Evolutionary conservation across 2,888 invertebrate species (phyloP), one percentile per base, ranked within the genome.

Genomic region (Luperina testacea): DNA sequence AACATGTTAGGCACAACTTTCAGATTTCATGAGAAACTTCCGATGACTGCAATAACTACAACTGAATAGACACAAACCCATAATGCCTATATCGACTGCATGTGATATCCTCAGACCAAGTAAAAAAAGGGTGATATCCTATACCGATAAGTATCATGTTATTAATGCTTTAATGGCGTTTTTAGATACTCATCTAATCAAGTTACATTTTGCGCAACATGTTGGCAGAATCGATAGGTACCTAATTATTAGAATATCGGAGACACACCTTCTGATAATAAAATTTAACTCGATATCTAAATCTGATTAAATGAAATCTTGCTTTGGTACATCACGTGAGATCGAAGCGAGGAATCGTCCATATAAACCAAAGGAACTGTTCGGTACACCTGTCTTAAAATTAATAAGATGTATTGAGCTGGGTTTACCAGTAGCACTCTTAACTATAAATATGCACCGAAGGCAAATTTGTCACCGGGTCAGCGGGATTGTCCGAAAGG

Each of bases 171-270:
- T 77, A 67, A 73, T 67, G 57, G 73, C 13, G 48, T 78, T 77
- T 85, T 72, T 38, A 70, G 69, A 77, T 82, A 65, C 17, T 17
- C n/a, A 70, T 69, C 83, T 83, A n/a, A 83, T 86, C 42, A 65
- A 53, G n/a, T 15, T 51, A 80, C 9, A 85, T 74, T 24, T 69
- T 81, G 81, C 81, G 57, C 80, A 70, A 59, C 24, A 67, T 78
- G 84, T 57, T 11, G n/a, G 27, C 38, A 53, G 24, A 67, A 3
- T 67, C 38, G 17, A 17, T 51, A 48, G 24, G n/a, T 42, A 78
- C 8, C 20, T 57, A 59, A 42, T n/a, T 45, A 65, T 32, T 59
- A 61, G 45, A 61, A 45, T 63, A 64, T 71, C 17, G 1, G n/a
- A 65, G 42, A 53, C 70, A 82, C 70, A 57, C 65, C 83, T 71